Evolutionary conservation across 2,113 vertebrate species (phyloP).

Genomic region (Herpailurus yagouaroundi): DNA sequence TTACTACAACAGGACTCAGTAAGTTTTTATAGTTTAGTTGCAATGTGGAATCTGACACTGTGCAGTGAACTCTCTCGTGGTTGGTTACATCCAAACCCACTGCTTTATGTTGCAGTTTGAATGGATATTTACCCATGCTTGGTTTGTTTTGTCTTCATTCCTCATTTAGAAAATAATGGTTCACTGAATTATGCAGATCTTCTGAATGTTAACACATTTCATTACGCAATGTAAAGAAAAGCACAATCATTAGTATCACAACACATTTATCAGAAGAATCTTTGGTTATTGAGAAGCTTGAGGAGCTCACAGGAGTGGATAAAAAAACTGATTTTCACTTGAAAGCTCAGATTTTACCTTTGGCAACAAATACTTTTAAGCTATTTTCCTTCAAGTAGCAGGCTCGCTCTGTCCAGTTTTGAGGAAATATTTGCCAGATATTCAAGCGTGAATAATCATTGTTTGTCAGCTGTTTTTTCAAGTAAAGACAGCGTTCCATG

Average conservation of each 20-base stretch:
- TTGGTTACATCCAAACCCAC: not conserved
- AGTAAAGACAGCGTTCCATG: not conserved
- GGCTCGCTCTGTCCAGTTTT: conserved; percentile 31
- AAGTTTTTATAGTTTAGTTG: conserved; percentile 26
- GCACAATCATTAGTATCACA: not conserved
- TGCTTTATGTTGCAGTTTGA: not conserved
- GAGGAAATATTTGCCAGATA: conserved; percentile 54
- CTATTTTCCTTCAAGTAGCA: conserved; percentile 32
- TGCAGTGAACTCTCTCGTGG: not conserved
- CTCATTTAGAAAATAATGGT: conserved; percentile 33
- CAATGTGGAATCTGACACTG: not conserved
- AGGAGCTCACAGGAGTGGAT: not conserved
- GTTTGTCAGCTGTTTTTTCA: conserved; percentile 35
- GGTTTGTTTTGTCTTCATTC: conserved; percentile 28
- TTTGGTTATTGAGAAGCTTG: not conserved
- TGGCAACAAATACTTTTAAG: not conserved
- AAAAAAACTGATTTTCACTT: not conserved
- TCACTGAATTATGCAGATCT: conserved; percentile 35
- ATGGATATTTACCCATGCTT: not conserved
- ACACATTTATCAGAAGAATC: not conserved
- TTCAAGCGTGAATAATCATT: not conserved
- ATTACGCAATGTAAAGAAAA: not conserved
- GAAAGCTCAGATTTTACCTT: conserved; percentile 30
- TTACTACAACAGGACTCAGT: not conserved
- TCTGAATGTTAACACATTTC: conserved; percentile 36